Percentiles rank a stretch among this genome's conserved stretches.
Conservation (phyloP, 2,888 invertebrate genomes). For the Celastrina argiolus region DNA sequence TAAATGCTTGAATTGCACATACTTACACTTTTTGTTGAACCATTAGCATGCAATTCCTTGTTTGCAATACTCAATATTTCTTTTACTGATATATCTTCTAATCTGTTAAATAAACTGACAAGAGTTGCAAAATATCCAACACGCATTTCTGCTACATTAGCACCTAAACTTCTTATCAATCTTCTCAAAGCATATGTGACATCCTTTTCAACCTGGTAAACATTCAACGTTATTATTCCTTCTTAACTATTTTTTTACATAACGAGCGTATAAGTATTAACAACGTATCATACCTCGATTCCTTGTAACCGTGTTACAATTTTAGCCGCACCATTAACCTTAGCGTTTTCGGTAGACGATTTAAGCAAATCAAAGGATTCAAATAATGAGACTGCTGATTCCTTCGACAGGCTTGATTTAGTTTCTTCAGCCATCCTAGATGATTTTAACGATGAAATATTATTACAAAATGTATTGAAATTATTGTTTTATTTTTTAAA, state of each 20-base stretch:
- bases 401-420: conserved; percentile 40
- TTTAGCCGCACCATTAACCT: conserved; percentile 61
- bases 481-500: neutral
- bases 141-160: conserved; percentile 80
- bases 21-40: conserved; percentile 82
- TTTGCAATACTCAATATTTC: conserved; percentile 79
- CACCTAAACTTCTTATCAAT: conserved; percentile 84
- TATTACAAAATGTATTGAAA: neutral
- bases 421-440: conserved; percentile 56
- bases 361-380: conserved; percentile 66
- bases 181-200: conserved; percentile 82
- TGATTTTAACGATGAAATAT: conserved; percentile 3
- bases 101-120: conserved; percentile 77
- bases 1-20: neutral
- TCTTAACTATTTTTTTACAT: neutral
- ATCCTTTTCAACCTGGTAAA: conserved; percentile 77
- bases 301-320: conserved; percentile 58
- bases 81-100: conserved; percentile 66
- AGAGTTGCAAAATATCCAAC: conserved; percentile 84
- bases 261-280: neutral
- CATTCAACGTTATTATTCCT: neutral
- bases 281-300: conserved; percentile 56
- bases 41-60: conserved; percentile 81
- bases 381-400: conserved; percentile 57
- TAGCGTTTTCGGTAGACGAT: conserved; percentile 55